These are phyloP conservation scores for Andrena flavipes DNA, from an alignment of 2,888 invertebrate species.

Conservation along the genomic window DNA sequence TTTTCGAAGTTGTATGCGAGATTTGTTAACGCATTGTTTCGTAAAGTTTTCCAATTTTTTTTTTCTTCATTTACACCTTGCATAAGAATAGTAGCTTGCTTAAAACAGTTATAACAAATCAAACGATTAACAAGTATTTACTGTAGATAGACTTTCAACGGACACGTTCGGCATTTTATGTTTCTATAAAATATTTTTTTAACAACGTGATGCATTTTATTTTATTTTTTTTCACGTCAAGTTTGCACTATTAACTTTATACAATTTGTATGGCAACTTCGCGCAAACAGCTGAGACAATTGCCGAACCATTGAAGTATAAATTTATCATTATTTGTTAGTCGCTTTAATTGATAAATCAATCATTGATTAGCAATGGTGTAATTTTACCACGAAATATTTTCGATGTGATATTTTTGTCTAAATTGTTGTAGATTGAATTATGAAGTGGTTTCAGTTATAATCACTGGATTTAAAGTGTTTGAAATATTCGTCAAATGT, in stretches of 20 bases:
- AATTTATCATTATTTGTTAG: background rate
- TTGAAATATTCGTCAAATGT: background rate
- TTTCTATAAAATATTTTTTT: background rate
- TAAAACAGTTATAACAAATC: background rate
- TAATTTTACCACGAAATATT: background rate
- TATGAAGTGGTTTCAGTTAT: background rate
- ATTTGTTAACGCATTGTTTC: background rate
- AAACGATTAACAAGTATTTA: background rate
- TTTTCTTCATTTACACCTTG: background rate
- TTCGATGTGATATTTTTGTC: background rate
- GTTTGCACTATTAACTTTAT: background rate
- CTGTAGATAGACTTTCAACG: background rate
- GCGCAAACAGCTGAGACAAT: background rate
- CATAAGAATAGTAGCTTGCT: background rate
- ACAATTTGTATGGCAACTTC: background rate
- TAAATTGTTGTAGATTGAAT: background rate
- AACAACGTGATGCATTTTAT: conserved; percentile 1
- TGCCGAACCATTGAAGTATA: background rate
- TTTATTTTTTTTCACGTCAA: background rate
- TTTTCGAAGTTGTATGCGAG: background rate
- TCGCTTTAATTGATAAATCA: conserved; percentile 13
- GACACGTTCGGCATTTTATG: background rate
- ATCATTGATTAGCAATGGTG: background rate
- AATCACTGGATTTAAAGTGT: background rate
- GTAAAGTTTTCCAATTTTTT: background rate